Conservation (phyloP, 1,140 invertebrate species). For the Drosophila pandora region DNA sequence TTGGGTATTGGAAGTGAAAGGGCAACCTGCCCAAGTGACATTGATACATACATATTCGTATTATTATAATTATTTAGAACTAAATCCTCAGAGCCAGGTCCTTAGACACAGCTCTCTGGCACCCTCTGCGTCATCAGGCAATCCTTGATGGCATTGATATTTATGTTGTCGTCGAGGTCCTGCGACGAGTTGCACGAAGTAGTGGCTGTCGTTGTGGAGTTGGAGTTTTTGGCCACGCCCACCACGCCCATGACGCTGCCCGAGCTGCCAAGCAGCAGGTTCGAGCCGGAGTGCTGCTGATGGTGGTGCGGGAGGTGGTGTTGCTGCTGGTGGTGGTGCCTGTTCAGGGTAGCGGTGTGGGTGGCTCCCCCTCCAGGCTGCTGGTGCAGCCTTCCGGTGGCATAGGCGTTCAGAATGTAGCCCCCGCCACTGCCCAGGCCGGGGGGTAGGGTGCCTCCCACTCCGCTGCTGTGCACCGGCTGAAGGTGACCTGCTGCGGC, state of each 20-base stretch:
- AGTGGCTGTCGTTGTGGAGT: slow-evolving; percentile 66
- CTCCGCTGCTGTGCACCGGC: slow-evolving; percentile 64
- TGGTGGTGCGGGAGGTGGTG: slow-evolving; percentile 55
- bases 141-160: slow-evolving; percentile 83
- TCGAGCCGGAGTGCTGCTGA: slow-evolving; percentile 67
- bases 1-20: neutral
- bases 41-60: slow-evolving; percentile 30
- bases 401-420: slow-evolving; percentile 70
- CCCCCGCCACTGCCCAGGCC: slow-evolving; percentile 74
- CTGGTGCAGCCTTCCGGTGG: slow-evolving; percentile 61
- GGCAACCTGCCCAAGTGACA: neutral
- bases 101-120: slow-evolving; percentile 81
- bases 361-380: slow-evolving; percentile 29
- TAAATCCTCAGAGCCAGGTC: neutral
- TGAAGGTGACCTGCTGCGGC: slow-evolving; percentile 45
- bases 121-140: slow-evolving; percentile 83
- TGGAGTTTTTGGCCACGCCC: slow-evolving; percentile 45
- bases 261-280: slow-evolving; percentile 66
- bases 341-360: slow-evolving; percentile 62
- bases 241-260: slow-evolving; percentile 70
- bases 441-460: slow-evolving; percentile 73
- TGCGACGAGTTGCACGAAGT: slow-evolving; percentile 81
- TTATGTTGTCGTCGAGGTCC: slow-evolving; percentile 81
- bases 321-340: slow-evolving; percentile 61
- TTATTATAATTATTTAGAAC: slow-evolving; percentile 6